Evolutionary conservation across 2,888 invertebrate genomes (phyloP).

Genomic region (Neoascia interrupta): DNA sequence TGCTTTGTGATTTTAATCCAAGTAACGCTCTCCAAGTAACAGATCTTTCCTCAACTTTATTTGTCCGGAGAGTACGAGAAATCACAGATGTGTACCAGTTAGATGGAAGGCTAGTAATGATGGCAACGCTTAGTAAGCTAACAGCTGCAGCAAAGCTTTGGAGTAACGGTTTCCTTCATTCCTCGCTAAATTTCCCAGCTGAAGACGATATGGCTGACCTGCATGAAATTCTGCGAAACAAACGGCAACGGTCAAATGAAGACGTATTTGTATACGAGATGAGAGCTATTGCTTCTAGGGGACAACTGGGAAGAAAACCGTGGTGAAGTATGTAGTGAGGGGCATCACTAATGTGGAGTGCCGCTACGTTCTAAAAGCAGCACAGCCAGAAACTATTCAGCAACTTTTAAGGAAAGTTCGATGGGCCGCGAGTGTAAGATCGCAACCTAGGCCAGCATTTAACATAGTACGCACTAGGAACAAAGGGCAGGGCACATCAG

Average conservation of each 20-base stretch:
- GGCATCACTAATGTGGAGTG: slow-evolving; percentile 10
- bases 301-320: slow-evolving; percentile 4
- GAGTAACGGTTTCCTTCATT: not conserved
- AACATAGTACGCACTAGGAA: no score
- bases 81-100: slow-evolving; percentile 20
- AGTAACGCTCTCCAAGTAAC: not conserved
- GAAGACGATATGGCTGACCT: slow-evolving; percentile 12
- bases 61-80: not conserved
- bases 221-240: slow-evolving; percentile 18
- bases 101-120: slow-evolving; percentile 8
- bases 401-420: not conserved
- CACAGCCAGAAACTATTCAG: slow-evolving; percentile 2
- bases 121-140: slow-evolving; percentile 11
- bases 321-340: slow-evolving; percentile 7
- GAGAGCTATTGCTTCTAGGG: not conserved
- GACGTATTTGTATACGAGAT: not conserved
- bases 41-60: slow-evolving; percentile 1
- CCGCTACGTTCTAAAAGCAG: not conserved
- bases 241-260: not conserved
- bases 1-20: not conserved
- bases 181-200: slow-evolving; percentile 7
- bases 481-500: not conserved
- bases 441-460: not conserved
- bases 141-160: not conserved
- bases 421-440: slow-evolving; percentile 1